Base-by-base conservation (phyloP, 30 jellyfish, hydroid and myxozoan genomes). In the Aurelia aurita complex sp. Pacific region DNA sequence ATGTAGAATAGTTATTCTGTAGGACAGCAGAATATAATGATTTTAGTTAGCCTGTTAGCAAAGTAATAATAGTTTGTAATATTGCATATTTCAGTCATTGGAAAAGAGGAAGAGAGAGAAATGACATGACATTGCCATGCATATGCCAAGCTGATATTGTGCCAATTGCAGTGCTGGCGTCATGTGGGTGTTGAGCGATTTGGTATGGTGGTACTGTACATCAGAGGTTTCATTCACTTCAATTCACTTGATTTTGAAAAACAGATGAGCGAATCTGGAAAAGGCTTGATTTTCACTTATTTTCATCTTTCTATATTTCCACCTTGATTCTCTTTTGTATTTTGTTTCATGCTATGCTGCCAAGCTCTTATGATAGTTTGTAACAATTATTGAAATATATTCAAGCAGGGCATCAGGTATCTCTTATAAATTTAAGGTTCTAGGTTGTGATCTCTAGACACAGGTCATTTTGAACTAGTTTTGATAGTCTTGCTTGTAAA, bases 11-110 rank as follows among this genome's bases (percentile, higher is more conserved):
- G 57, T 46, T 46, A 46, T 46, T 46, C 57, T 46, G 57, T 46
- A 46, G 57, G 57, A 46, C 57, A 46, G 57, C 57, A 46, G 57
- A 46, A 46, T 46, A 6, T 1, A 46, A 46, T 3, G 57, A 46
- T 46, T 38, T 46, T 46, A 46, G 57, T 46, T 4, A 46, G 57
- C 57, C 57, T 46, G 15, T 46, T 46, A 1, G 57, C 57, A 46
- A 46, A 46, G 0, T 46, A 46, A 46, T 46, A 46, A 46, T 46
- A 9, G 57, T 46, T 46, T 46, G 14, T 46, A 46, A 46, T 43
- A 79, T 85, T 85, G 69, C 95, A 83, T 85, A 85, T 85, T 85
- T 75, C 85, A 85, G 95, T 77, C 95, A 85, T 85, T 75, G 89
- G 85, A 65, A 75, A 75, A 76, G 57, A 75, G 62, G 88, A 68